These are phyloP conservation scores for Gandaritis pyraliata DNA, from an alignment of 2,888 invertebrate species.

Conservation along the genomic window DNA sequence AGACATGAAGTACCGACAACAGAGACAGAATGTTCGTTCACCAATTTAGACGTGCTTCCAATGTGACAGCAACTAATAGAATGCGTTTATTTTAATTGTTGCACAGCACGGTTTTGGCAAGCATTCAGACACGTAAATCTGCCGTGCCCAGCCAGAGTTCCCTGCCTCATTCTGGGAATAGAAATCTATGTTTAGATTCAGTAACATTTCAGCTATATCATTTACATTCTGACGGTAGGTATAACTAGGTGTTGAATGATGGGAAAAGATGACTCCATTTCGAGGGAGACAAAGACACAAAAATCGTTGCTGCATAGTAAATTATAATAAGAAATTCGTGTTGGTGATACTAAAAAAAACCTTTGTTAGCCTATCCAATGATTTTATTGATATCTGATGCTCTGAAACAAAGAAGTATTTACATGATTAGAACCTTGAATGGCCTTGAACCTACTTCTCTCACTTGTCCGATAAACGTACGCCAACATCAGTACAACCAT, in stretches of 20 bases:
- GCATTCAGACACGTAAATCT: slow-evolving; percentile 49
- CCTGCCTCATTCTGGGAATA: slow-evolving; percentile 50
- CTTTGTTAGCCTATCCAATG: not conserved
- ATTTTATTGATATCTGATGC: not conserved
- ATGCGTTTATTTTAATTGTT: slow-evolving; percentile 33
- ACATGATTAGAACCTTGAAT: not conserved
- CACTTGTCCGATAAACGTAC: not conserved
- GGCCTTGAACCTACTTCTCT: slow-evolving; percentile 2
- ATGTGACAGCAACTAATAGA: slow-evolving; percentile 10
- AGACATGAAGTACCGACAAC: too few relatives aligned
- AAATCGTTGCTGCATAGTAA: not conserved
- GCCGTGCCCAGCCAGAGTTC: slow-evolving; percentile 50
- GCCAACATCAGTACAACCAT: not conserved
- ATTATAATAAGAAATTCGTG: not conserved
- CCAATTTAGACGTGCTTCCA: slow-evolving; percentile 3
- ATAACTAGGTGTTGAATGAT: not conserved
- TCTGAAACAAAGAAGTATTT: not conserved
- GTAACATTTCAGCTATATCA: slow-evolving; percentile 37
- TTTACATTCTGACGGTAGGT: not conserved
- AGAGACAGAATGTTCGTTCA: not conserved
- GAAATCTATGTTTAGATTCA: slow-evolving; percentile 49
- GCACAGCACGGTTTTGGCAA: slow-evolving; percentile 54
- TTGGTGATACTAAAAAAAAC: too few relatives aligned
- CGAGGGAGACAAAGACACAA: not conserved
- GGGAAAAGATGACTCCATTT: not conserved